Evolutionary conservation across 2,113 vertebrate species (phyloP), one percentile per base, ranked within the genome.

Genomic region (Nycticebus coucang): DNA sequence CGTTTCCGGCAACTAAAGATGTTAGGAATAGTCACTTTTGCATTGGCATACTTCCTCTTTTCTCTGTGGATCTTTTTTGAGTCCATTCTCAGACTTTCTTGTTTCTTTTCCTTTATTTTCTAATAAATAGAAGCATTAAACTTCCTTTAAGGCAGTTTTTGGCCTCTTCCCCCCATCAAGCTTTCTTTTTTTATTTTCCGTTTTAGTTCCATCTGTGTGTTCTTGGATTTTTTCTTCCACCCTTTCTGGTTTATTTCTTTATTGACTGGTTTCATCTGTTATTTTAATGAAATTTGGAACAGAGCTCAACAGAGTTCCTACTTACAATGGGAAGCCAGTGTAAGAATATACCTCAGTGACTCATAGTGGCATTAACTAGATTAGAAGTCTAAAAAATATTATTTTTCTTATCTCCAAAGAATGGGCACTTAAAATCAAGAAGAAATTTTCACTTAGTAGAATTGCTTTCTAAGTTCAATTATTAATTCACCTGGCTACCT

Each of bases 201-300:
- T 72, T 90, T 95, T 89, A 24, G 68, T 88, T 93, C 68, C 68
- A 53, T 96, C 86, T 81, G 55, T 77, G 59, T 92, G 45, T 85
- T 45, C 82, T 82, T 28, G 75, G 26, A 37, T 91, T 79, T 93
- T 94, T 84, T 55, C 50, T 88, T 79, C 60, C 33, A 77, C 28
- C 14, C 78, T 87, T 95, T 80, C n/a, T 87, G 57, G 59, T 72
- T 95, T 93, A 53, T 93, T 95, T 95, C 53, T 88, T 93, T 95
- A 75, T 62, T 66, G 60, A 96, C 41, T 22, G 26, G 8, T 66
- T 89, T 92, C 7, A 26, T 92, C 50, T 97, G 57, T 91, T 94
- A 57, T 81, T 95, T 92, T 89, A 93, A 87, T 53, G 86, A 85
- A 80, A 86, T 68, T 79, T 96, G 90, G n/a, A 96, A 55, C 11